Evolutionary conservation across 2,113 vertebrate species (phyloP), one percentile per base, ranked within the genome.

Genomic region (Rana temporaria): DNA sequence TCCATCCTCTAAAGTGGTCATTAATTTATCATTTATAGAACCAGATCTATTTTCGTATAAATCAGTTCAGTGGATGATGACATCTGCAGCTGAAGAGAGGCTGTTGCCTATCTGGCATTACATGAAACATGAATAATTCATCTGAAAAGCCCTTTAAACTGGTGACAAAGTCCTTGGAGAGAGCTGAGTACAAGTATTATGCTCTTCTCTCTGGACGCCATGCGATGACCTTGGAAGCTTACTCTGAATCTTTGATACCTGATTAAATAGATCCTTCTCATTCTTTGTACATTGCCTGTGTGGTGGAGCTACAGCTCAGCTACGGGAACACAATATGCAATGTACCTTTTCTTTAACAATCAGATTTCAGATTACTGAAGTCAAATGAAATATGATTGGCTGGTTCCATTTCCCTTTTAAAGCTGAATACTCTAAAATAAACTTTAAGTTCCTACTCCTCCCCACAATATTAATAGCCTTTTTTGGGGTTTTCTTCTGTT

Each of bases 61-160:
- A 38, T 26, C 17, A 56, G 19, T 73, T 57, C 53, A 20, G 26
- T 38, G 55, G 55, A 74, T 32, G 71, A 59, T 73, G 68, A 71
- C 48, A 24, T 38, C 17, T 22, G 56, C 32, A 73, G 53, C 68
- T n/a, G 5, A 26, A 17, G 17, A 74, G 71, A 59, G 56, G 34
- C 71, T 26, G 12, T 71, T 71, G 68, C 68, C 48, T 73, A 57
- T 73, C 70, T 60, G 55, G 24, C n/a, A 59, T 60, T 74, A 60
- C 19, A 56, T 34, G 55, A 20, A 59, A 74, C 71, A 74, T 74
- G 56, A 74, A 74, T 74, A 74, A 74, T 74, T 74, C 26, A 74
- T 74, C 56, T 15, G 19, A 56, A 74, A 57, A 57, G 71, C 57
- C 71, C 56, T 60, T 56, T 63, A 74, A 59, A 60, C 56, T 74